Evolutionary conservation across 2,113 vertebrate species (phyloP), one percentile per base, ranked within the genome.

Genomic region (Okapia johnstoni): DNA sequence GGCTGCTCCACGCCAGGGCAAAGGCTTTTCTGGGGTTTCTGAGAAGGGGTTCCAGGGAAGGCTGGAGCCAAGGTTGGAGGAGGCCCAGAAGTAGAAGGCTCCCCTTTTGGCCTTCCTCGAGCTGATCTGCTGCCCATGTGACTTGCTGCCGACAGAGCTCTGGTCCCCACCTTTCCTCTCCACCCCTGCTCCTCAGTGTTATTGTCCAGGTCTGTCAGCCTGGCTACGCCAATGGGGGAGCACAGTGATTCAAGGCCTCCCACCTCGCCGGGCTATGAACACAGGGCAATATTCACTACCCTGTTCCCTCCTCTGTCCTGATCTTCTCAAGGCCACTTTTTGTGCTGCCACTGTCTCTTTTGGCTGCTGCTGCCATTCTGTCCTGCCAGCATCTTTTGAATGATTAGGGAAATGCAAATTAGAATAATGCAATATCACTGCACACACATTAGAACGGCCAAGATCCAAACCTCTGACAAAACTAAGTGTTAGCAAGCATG

Each of bases 231-330:
- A 11, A 10, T 66, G 19, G 17, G 17, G 33, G 33, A 66, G 4
- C 10, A 3, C 8, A 66, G 33, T 36, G 63, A 11, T 36, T 36
- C 2, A 1, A 36, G n/a, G 63, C 63, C 63, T 66, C 17, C 33
- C 33, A 66, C n/a, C 17, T 21, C 19, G 4, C 63, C 0, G 0
- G 4, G 1, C 17, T 66, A 8, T 33, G 63, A 36, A 66, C 1
- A 1, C 4, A 66, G 17, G n/a, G 33, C 30, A 36, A 36, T 36
- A 36, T 36, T 36, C 17, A 66, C 17, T 66, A 66, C 2, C 17
- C 2, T 2, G 2, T 36, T 36, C 17, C 8, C 19, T 66, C 63
- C 17, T 21, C 17, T 36, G 17, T 66, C 63, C 33, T 66, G 63
- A 36, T 36, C 8, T 66, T 8, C 4, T 4, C 63, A 66, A 66